Percentiles rank a stretch among this genome's conserved stretches.
Evolutionary conservation across 2,888 invertebrate species (phyloP).

Genomic region (Zhengitettix transpicula): DNA sequence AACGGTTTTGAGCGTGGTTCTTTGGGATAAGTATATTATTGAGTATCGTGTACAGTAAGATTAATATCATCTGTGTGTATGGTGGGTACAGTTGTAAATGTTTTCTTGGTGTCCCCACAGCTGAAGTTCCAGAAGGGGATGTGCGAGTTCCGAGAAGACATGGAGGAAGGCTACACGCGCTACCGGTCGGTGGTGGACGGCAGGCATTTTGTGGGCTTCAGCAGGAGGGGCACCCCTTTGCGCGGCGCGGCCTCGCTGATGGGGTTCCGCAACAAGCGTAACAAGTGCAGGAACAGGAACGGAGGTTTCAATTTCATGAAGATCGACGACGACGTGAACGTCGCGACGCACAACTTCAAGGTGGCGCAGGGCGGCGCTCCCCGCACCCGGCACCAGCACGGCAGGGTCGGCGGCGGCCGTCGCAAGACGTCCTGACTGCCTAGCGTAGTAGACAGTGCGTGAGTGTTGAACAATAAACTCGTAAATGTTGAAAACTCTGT

Average conservation of each 20-base stretch:
- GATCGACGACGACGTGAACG: constrained; percentile 41
- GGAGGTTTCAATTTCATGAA: constrained; percentile 47
- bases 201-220: constrained; percentile 41
- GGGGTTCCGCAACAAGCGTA: not conserved
- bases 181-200: constrained; percentile 42
- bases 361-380: constrained; percentile 24
- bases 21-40: too few species aligned
- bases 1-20: too few species aligned
- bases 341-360: constrained; percentile 40
- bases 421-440: not conserved
- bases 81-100: not conserved
- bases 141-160: constrained; percentile 44
- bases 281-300: constrained; percentile 15
- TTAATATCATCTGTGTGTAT: too few species aligned
- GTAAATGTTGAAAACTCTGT: too few species aligned
- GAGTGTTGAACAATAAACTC: too few species aligned
- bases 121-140: constrained; percentile 40
- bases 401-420: not conserved
- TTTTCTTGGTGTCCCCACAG: constrained; percentile 16
- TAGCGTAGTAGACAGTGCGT: not conserved
- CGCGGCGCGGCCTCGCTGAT: constrained; percentile 23
- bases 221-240: constrained; percentile 38
- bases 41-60: too few species aligned
- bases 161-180: constrained; percentile 43
- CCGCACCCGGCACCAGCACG: constrained; percentile 1